Base-by-base conservation (phyloP, 2,797 vertebrate species). In the Gallinago stenura region DNA sequence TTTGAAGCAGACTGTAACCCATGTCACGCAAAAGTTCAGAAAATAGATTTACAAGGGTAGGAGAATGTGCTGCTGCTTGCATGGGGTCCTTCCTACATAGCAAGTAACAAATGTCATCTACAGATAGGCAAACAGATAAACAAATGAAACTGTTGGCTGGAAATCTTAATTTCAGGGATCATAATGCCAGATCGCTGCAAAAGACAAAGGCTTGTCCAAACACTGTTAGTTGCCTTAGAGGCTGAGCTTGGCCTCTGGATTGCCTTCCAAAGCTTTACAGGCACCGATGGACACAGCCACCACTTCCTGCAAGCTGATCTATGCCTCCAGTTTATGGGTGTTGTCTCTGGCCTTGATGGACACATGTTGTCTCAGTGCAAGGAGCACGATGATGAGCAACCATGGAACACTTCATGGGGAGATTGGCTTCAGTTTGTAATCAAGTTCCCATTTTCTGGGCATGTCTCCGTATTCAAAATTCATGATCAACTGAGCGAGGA, bases 321-420 rank as follows among this genome's bases (percentile, higher is more conserved):
- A 28, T 43, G 31, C 31, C 45, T 73, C 50, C 13, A 31, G 4
- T 24, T 62, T 0, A 0, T 22, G 41, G 6, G 4, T 28, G 46
- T 50, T 4, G 7, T 1, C 21, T 76, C 77, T 66, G 51, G 19
- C 21, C 28, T 31, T 37, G 35, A 37, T 9, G 16, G 15, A 25
- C 7, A 11, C 1, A 0, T 31, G 26, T n/a, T 71, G 15, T 57
- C 28, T 65, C 61, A 7, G 20, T 50, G 65, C 18, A 73, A 88
- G 61, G 11, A 78, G 24, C 21, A 76, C 26, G 11, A 48, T 0
- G 1, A 22, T 24, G 24, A 81, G 41, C 39, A 46, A 41, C 41
- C 1, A 0, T 28, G 35, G 16, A 68, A 81, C 45, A 41, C 11
- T 30, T 78, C 22, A 43, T 10, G 7, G 28, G 16, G 33, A 48